Base-by-base conservation (phyloP, 2,888 invertebrate species). In the Siphlonurus alternatus region DNA sequence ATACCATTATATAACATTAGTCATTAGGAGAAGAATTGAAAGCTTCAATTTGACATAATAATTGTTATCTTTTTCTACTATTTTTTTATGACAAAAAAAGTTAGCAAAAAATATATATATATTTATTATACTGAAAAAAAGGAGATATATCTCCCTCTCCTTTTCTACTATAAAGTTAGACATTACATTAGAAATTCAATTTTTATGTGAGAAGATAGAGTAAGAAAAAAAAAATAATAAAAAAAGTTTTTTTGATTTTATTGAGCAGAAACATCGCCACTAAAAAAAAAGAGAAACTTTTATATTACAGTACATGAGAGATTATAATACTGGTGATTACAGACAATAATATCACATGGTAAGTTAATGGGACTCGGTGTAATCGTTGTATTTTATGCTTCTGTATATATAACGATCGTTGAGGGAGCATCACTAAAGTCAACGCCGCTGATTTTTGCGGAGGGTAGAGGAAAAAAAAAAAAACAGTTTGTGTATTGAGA, bases 161-260 rank as follows among this genome's bases (percentile, higher is more conserved):
- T n/a, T n/a, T n/a, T n/a, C n/a, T n/a, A n/a, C n/a, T n/a, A n/a
- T n/a, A n/a, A n/a, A n/a, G n/a, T n/a, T n/a, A n/a, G n/a, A 15
- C 38, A 38, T 5, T 38, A 15, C 38, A 56, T 56, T 56, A 18
- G 5, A 56, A 56, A 56, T 56, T 56, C 56, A 56, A 56, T 56
- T 56, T 56, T 56, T 56, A 56, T 56, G 56, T 56, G n/a, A 56
- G 20, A 56, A n/a, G n/a, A n/a, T n/a, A n/a, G n/a, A n/a, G n/a
- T n/a, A 56, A 56, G 19, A 22, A 5, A 56, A 56, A 56, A 3
- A 56, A 56, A 56, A 22, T 7, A 56, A 22, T n/a, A 22, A 56
- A 38, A 38, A 38, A 38, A 56, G 22, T n/a, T 56, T 56, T 56
- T 56, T 51, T 51, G 53, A 56, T 56, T 56, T 56, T 56, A 56